These are phyloP conservation scores for Strongylocentrotus purpuratus DNA, from an alignment of 35 echinoderm and acorn worm genomes.

Conservation along the genomic window DNA sequence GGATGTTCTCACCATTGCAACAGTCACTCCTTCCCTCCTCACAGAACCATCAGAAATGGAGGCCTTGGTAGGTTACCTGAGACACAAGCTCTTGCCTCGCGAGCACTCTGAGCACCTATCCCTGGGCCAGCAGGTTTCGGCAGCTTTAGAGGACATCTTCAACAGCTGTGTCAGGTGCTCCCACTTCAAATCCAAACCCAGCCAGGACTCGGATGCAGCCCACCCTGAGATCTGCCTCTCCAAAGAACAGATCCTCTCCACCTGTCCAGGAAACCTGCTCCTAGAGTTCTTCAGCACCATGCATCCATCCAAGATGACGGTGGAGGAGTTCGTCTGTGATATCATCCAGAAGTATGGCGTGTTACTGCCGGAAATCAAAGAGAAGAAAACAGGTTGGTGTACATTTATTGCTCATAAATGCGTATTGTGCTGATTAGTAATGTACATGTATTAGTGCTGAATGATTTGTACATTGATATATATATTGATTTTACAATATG, in stretches of 20 bases:
- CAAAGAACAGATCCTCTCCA: conserved; percentile 77
- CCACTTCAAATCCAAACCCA: conserved; percentile 59
- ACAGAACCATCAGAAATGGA: conserved; percentile 61
- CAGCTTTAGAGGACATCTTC: conserved; percentile 69
- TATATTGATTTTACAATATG: background rate
- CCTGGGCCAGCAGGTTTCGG: background rate
- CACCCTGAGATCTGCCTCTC: conserved; percentile 49
- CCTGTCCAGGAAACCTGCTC: conserved; percentile 71
- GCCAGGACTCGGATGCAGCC: conserved; percentile 44
- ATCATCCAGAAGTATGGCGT: conserved; percentile 76
- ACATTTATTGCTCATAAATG: background rate
- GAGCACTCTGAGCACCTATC: conserved; percentile 57
- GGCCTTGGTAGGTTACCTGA: conserved; percentile 60
- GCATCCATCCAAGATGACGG: conserved; percentile 63
- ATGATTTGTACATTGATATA: background rate
- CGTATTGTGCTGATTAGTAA: background rate
- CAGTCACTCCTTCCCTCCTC: conserved; percentile 61
- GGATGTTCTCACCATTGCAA: conserved; percentile 68
- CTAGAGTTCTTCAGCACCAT: conserved; percentile 60
- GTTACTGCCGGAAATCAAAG: conserved; percentile 45
- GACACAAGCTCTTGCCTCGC: conserved; percentile 54
- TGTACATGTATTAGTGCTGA: background rate
- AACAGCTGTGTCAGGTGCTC: conserved; percentile 60
- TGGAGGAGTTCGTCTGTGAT: conserved; percentile 61
- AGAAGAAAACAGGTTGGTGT: conserved; percentile 46